Base-by-base conservation (phyloP, 2,113 vertebrate genomes). In the Ammodytes marinus region DNA sequence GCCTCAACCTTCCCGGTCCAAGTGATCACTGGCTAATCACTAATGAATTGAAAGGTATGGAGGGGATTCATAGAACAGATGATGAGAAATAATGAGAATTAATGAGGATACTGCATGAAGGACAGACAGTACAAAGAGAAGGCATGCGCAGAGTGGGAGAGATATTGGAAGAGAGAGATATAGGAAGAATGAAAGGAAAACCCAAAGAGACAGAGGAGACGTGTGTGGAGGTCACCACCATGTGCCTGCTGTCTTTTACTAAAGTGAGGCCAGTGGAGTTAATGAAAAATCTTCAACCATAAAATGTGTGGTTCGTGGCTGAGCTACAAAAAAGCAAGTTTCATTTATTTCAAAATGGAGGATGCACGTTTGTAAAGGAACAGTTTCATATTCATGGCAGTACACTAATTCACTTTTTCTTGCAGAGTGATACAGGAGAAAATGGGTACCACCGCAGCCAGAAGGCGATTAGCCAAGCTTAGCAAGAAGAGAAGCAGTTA, bases 41-140 rank as follows among this genome's bases (percentile, higher is more conserved):
- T 82, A 83, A 80, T 54, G 77, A 91, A 79, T 13, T 39, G 76
- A 59, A 70, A 65, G 72, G 60, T 80, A 65, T 9, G 27, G 55
- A 69, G 60, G 47, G 71, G 66, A 86, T 80, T 79, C 89, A 55
- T 6, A 46, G 78, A 87, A 81, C 70, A 86, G 87, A 89, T 72
- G 80, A 93, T 66, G 64, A 66, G 84, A 86, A 85, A 88, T 91
- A 83, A 91, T 86, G 74, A 84, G 77, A 87, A 85, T 83, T 86
- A 86, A 87, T 87, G 80, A 75, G 69, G 80, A 80, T 69, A 59
- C 1, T 9, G 72, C 77, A 57, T 82, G 85, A 88, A 88, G 82
- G 80, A 84, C 49, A 53, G 49, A 66, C 8, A 11, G 57, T 59
- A 45, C 58, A 39, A 37, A 72, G 40, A 69, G 57, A 70, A 12